Percentiles rank a stretch among this genome's conserved stretches.
phyloP scores from a whole-genome alignment of 2,888 invertebrate species.

The Stenichneumon culpator region DNA sequence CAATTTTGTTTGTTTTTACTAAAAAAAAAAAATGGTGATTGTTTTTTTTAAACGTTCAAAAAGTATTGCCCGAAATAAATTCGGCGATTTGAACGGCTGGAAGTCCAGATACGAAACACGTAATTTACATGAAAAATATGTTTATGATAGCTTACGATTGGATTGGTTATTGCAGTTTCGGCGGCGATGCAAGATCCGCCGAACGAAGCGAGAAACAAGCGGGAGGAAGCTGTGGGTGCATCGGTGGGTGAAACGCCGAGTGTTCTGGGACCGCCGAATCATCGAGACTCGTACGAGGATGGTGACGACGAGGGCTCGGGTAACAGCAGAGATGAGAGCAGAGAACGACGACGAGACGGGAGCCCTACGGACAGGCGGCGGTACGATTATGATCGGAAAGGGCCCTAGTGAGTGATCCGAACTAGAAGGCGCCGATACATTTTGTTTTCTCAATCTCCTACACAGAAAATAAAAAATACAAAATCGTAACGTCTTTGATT shows the following conservation, averaged over 20 bases:
- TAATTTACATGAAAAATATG: background rate
- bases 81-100: no score
- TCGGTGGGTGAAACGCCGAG: conserved; percentile 78
- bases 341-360: conserved; percentile 81
- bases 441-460: conserved; percentile 13
- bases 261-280: conserved; percentile 76
- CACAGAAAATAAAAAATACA: background rate
- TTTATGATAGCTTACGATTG: background rate
- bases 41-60: no score
- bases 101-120: background rate
- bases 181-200: conserved; percentile 76
- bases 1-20: no score
- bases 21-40: no score
- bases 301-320: conserved; percentile 83
- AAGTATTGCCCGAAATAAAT: no score
- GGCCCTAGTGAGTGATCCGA: conserved; percentile 76
- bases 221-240: conserved; percentile 83
- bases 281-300: conserved; percentile 82
- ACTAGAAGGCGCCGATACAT: conserved; percentile 57
- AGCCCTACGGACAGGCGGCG: conserved; percentile 79
- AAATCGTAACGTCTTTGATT: conserved; percentile 31
- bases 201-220: conserved; percentile 79
- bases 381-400: conserved; percentile 80
- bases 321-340: conserved; percentile 81
- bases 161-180: conserved; percentile 66